Conservation (phyloP, 37 sponge, comb jelly and placozoan species). For the Theonella swinhoei region DNA sequence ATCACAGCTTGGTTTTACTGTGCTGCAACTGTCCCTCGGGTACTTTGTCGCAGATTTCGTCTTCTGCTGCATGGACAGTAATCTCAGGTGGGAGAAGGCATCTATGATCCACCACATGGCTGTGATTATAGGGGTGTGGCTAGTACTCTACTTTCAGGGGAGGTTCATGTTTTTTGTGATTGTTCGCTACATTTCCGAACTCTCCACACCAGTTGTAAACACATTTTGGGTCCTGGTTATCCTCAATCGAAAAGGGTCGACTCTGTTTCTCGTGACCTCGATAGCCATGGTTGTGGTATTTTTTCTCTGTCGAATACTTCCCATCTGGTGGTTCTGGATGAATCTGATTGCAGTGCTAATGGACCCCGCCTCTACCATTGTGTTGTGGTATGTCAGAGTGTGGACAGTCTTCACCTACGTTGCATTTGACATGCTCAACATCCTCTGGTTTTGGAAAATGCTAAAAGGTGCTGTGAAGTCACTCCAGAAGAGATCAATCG, state of each 20-base stretch:
- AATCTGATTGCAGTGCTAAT: not conserved
- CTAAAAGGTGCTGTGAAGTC: slow-evolving; percentile 40
- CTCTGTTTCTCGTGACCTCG: slow-evolving; percentile 13
- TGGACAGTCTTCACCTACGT: slow-evolving; percentile 33
- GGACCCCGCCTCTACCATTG: not conserved
- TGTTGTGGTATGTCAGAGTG: slow-evolving; percentile 9
- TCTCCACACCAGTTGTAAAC: slow-evolving; percentile 73
- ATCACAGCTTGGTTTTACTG: slow-evolving; percentile 31
- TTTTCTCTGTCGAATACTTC: slow-evolving; percentile 53
- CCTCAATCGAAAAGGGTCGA: not conserved
- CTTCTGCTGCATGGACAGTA: slow-evolving; percentile 30
- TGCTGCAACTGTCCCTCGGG: slow-evolving; percentile 60
- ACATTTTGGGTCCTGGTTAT: slow-evolving; percentile 17
- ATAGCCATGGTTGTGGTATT: slow-evolving; percentile 53
- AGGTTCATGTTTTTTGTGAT: slow-evolving; percentile 48
- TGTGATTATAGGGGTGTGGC: slow-evolving; percentile 19
- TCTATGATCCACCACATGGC: slow-evolving; percentile 49
- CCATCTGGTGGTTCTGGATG: slow-evolving; percentile 61
- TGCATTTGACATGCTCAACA: slow-evolving; percentile 65
- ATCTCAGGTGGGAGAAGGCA: slow-evolving; percentile 27
- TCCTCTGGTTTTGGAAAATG: slow-evolving; percentile 73
- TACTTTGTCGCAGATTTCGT: slow-evolving; percentile 66
- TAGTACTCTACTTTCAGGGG: slow-evolving; percentile 33
- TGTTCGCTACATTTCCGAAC: slow-evolving; percentile 43
- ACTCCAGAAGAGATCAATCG: too few relatives aligned